Base-by-base conservation (phyloP, 1,140 invertebrate genomes). In the Scylla paramamosain region DNA sequence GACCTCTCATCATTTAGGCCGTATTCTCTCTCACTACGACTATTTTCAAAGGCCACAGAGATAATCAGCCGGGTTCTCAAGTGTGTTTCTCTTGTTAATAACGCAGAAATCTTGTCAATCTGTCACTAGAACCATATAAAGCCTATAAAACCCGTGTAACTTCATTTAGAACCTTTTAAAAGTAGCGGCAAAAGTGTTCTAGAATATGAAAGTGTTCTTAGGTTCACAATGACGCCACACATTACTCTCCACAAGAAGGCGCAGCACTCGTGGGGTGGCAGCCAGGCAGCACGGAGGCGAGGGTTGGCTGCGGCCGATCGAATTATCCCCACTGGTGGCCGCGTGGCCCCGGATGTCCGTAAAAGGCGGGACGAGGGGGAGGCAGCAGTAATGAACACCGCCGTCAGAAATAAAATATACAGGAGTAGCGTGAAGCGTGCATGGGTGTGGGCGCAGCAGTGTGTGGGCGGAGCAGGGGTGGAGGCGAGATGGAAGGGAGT, bases 341-440 rank as follows among this genome's bases (percentile, higher is more conserved):
- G 52, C 52, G 52, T 59, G 52, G 52, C 52, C 20, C 67, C 67
- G 67, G 67, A 77, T 77, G 67, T 77, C 67, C 67, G 67, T 77
- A 77, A 77, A 77, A 77, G 67, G 67, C 67, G 20, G 67, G 67
- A 77, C 67, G 20, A 77, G 67, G n/a, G 67, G 67, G 67, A n/a
- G 67, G n/a, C 67, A n/a, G 67, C 67, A 7, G 67, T 77, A 77
- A 77, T 77, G 67, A 77, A 77, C 67, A 77, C 67, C 20, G 67
- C 67, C 67, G 67, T 77, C 67, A 77, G 67, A 77, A n/a, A 77
- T 77, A 77, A 77, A 77, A 77, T 77, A 77, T 77, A 77, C n/a
- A 77, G 67, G 67, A 77, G 67, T n/a, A 77, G 67, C 67, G 67
- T n/a, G 67, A 77, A 77, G 67, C 67, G n/a, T 77, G 67, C 67